Percentiles rank a stretch among this genome's conserved stretches.
Evolutionary conservation across 2,113 vertebrate genomes (phyloP).

Genomic region (Dasyornis broadbenti): DNA sequence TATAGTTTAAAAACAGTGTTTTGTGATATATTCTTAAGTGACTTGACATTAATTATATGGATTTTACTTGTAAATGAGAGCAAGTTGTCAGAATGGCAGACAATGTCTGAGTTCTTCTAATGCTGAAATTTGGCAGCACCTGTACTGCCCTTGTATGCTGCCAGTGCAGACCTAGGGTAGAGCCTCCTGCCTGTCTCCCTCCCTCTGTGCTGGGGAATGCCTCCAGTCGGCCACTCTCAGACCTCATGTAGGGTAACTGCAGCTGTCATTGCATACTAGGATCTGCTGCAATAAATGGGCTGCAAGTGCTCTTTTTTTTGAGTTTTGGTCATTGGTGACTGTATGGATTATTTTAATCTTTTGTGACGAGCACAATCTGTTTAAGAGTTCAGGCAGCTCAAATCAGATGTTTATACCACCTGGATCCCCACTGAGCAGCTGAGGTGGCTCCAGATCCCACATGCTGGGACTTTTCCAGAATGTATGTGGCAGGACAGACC

Average conservation of each 20-base stretch:
- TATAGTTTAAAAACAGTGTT: conserved; percentile 22
- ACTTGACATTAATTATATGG: conserved; percentile 36
- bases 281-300: neutral
- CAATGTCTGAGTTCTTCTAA: neutral
- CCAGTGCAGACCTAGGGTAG: neutral
- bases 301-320: neutral
- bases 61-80: conserved; percentile 49
- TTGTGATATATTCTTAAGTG: conserved; percentile 20
- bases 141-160: neutral
- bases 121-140: neutral
- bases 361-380: neutral
- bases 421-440: neutral
- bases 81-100: conserved; percentile 34
- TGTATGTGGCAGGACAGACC: neutral
- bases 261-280: neutral
- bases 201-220: neutral
- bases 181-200: neutral
- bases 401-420: neutral
- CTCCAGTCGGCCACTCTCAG: neutral
- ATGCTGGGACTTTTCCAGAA: neutral
- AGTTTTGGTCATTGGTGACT: neutral
- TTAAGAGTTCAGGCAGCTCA: neutral
- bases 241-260: neutral
- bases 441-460: neutral
- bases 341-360: neutral